These are phyloP conservation scores for Sarcophilus harrisii DNA, from an alignment of 2,797 vertebrate genomes.

Conservation along the genomic window DNA sequence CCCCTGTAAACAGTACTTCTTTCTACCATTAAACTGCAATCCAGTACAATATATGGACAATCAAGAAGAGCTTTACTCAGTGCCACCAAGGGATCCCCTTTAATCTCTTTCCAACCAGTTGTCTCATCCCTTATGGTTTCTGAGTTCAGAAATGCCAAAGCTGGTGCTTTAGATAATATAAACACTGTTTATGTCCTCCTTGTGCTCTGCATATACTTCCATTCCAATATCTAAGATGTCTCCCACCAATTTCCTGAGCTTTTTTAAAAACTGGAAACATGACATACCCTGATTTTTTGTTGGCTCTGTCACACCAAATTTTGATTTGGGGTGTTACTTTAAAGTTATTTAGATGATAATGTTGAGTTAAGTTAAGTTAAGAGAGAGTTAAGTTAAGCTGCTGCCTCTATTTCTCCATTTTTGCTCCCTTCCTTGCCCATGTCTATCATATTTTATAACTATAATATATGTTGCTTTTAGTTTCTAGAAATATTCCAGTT, in stretches of 20 bases:
- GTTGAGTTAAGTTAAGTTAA: not conserved
- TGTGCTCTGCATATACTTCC: not conserved
- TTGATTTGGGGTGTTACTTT: not conserved
- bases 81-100: not conserved
- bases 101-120: not conserved
- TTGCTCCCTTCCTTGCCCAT: not conserved
- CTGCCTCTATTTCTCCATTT: not conserved
- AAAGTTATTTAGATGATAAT: not conserved
- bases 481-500: not conserved
- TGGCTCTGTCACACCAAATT: not conserved
- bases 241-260: not conserved
- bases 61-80: not conserved
- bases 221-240: not conserved
- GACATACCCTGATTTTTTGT: not conserved
- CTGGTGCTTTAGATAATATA: rapidly evolving
- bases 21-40: not conserved
- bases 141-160: not conserved
- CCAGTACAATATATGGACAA: not conserved
- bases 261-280: not conserved
- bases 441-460: not conserved
- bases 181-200: not conserved
- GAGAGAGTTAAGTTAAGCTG: not conserved
- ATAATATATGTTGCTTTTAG: not conserved
- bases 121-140: not conserved
- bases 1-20: too few species aligned